Base-by-base conservation (phyloP, 2,113 vertebrate species). In the Camelus bactrianus region DNA sequence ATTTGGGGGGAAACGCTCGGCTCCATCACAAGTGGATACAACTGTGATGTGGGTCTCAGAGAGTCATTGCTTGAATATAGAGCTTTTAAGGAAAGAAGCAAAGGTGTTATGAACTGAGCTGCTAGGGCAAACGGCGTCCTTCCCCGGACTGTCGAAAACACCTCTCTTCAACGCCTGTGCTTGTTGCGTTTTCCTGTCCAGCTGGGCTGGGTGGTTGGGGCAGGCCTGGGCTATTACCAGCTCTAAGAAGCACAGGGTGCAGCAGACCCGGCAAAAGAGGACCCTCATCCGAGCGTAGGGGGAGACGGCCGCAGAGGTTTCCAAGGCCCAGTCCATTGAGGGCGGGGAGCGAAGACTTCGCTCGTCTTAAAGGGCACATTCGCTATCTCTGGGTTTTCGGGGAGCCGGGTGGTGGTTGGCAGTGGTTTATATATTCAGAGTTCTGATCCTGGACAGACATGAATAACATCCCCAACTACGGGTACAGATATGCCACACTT, bases 71-170 rank as follows among this genome's bases (percentile, higher is more conserved):
- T 52, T 65, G 58, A n/a, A 9, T 46, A 1, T 28, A 7, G 6
- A 26, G 30, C 7, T 56, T 38, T 38, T 32, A 28, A 26, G 13
- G 48, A 67, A 12, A n/a, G 16, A 12, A 89, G 28, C 15, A 2
- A 52, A 64, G 6, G 3, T 9, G 6, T 56, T 42, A 7, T 13
- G 72, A 16, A 28, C 0, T 58, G 76, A 81, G 5, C 67, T 4
- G 4, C 16, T 24, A 6, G 8, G 22, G 24, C 8, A 1, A 19
- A 30, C 7, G 2, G 42, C 35, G 8, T 65, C 79, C 42, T 15
- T 83, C 16, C 3, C 28, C 0, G 0, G 22, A 5, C 15, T 28
- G 30, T 50, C 0, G 1, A 16, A 14, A 1, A 42, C 3, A 1
- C 9, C n/a, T 19, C 13, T 48, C 24, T 10, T 26, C 5, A 4